Base-by-base conservation (phyloP, 2,113 vertebrate species). In the Eptesicus fuscus region DNA sequence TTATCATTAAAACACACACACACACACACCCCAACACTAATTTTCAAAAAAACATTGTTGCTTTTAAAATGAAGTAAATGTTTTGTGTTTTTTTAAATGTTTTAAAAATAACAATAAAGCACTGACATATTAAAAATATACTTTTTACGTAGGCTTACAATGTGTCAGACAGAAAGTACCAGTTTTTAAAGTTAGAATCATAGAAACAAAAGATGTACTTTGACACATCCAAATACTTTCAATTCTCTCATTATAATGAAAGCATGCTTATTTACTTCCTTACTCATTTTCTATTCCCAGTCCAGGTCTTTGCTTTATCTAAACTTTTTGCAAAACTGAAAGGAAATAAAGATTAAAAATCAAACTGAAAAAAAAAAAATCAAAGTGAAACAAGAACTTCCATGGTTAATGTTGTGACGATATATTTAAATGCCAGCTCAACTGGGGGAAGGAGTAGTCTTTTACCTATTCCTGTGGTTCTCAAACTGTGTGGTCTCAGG, bases 81-180 rank as follows among this genome's bases (percentile, higher is more conserved):
- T 86, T 53, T 63, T 53, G 2, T 49, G 49, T 16, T 49, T 49
- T 49, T 49, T 4, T 14, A 16, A 16, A 49, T 16, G 49, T 49
- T 49, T 49, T 16, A 49, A 49, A 82, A 90, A 91, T 42, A 37
- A 74, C 85, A 91, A 56, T 11, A 59, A 88, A 95, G 83, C 40
- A 84, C 7, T 59, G 18, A 71, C 28, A 95, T 59, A 93, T 40
- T 71, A 44, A 96, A 95, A 84, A 88, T 79, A 91, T 18, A 61
- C 11, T 93, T 65, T 82, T 84, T 91, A 59, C 10, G 5, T 25
- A 16, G 18, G 53, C 56, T 95, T 88, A 37, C 51, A 93, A 79
- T 61, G n/a, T 44, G 79, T 53, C 49, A 49, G 49, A 49, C 40
- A 59, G 30, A 71, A 85, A 63, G 63, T 32, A 88, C 5, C 53